Percentiles rank a stretch among this genome's conserved stretches.
Evolutionary conservation across 2,888 invertebrate species (phyloP).

Genomic region (Microctonus brassicae): DNA sequence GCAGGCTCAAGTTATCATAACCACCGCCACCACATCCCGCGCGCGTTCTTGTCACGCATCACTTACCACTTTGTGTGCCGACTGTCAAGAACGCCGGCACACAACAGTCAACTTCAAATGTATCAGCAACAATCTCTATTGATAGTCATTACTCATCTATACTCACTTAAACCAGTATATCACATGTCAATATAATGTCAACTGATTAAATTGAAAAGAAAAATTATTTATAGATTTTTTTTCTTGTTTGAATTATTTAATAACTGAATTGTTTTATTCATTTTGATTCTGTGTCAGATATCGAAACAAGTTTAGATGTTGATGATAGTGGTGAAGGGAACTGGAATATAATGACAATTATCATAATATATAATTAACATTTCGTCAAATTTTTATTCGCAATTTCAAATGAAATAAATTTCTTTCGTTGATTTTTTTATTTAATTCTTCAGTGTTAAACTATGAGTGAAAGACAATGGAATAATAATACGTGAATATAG

Average conservation of each 20-base stretch:
- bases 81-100: conserved; percentile 26
- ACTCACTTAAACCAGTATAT: no score
- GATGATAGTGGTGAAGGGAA: not conserved
- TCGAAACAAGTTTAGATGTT: not conserved
- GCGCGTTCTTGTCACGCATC: conserved; percentile 54
- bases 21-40: conserved; percentile 49
- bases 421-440: not conserved
- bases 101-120: conserved; percentile 16
- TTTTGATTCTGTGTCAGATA: no score
- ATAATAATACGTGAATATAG: not conserved
- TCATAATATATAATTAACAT: no score
- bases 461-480: not conserved
- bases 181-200: not conserved
- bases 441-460: not conserved
- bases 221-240: no score
- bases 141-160: no score
- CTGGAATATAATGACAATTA: not conserved
- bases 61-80: conserved; percentile 56
- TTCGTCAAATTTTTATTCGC: no score
- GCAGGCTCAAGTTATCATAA: conserved; percentile 55
- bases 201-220: no score
- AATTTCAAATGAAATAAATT: not conserved
- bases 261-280: no score
- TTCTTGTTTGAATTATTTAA: no score
- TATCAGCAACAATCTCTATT: conserved; percentile 14